phyloP scores from a whole-genome alignment of 92 coral and sea anemone species.

The Paragorgia papillata region DNA sequence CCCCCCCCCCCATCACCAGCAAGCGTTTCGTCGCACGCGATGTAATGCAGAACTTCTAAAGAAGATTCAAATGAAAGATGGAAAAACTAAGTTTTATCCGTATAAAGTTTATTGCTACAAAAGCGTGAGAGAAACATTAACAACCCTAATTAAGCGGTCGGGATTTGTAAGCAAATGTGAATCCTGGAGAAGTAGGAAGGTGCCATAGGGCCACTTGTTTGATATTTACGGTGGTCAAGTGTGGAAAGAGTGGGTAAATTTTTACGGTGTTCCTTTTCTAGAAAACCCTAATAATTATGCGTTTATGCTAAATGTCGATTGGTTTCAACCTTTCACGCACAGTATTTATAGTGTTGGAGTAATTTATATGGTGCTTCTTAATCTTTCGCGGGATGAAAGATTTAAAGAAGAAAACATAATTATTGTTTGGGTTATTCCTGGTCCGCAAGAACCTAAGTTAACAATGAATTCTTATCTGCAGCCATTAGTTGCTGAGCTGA shows the following conservation, averaged over 20 bases:
- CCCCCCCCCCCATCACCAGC: conserved; percentile 66
- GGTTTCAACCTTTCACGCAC: conserved; percentile 71
- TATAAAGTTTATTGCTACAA: conserved; percentile 64
- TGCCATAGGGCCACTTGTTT: conserved; percentile 56
- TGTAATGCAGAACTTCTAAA: conserved; percentile 61
- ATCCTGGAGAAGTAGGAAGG: conserved; percentile 55
- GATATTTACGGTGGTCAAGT: conserved; percentile 51
- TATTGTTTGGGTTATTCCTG: conserved; percentile 65
- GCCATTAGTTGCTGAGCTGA: conserved; percentile 57
- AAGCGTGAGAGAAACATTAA: conserved; percentile 52
- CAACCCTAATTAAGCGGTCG: conserved; percentile 40
- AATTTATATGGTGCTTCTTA: conserved; percentile 63
- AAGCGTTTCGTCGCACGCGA: conserved; percentile 51
- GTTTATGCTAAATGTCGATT: conserved; percentile 57
- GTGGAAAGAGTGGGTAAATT: conserved; percentile 29
- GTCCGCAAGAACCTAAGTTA: conserved; percentile 67
- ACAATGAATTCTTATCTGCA: conserved; percentile 34
- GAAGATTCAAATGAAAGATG: conserved; percentile 56
- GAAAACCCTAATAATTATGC: conserved; percentile 22
- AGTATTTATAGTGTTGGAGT: conserved; percentile 63
- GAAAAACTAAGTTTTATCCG: conserved; percentile 54
- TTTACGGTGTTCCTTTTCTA: conserved; percentile 7
- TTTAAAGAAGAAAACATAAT: conserved; percentile 65
- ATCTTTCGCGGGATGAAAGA: conserved; percentile 62
- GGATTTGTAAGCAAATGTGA: conserved; percentile 58